A percentile compares a stretch with the other conserved stretches of the same genome.
These are phyloP conservation scores for Clanis bilineata DNA, from an alignment of 2,888 invertebrate species.

Conservation along the genomic window DNA sequence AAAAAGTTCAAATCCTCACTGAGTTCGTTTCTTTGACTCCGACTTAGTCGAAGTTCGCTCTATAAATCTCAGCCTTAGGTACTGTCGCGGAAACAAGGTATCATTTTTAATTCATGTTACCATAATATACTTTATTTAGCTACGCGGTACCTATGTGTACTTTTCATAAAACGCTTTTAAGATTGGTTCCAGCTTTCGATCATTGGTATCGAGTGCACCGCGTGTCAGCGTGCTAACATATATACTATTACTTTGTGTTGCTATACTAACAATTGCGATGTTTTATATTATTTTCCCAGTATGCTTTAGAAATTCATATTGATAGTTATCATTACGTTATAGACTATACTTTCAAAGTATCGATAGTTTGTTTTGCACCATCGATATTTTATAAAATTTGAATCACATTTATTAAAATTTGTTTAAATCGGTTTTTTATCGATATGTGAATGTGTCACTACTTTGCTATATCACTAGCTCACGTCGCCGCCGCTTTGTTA, in stretches of 20 bases:
- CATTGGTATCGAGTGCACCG: neutral
- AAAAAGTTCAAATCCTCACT: too few species aligned
- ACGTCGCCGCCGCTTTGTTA: slow-evolving; percentile 66
- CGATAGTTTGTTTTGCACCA: too few species aligned
- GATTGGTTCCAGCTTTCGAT: neutral
- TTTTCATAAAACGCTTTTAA: neutral
- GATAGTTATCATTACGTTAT: neutral
- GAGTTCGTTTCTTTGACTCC: too few species aligned
- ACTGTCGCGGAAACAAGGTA: too few species aligned
- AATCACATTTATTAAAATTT: too few species aligned
- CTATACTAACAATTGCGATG: slow-evolving; percentile 1
- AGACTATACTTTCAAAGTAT: neutral
- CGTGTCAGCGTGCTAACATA: slow-evolving; percentile 6
- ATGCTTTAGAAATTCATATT: neutral
- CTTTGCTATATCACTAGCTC: slow-evolving; percentile 33
- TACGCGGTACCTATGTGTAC: too few species aligned
- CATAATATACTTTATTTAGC: too few species aligned
- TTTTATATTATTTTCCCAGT: neutral
- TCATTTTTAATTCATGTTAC: too few species aligned
- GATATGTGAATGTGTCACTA: neutral
- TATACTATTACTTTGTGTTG: neutral
- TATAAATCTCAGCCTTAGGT: too few species aligned
- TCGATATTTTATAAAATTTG: too few species aligned
- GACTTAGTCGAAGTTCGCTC: too few species aligned
- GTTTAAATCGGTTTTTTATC: too few species aligned